Conservation (phyloP, 2,888 invertebrate species). For the Metopia argyrocephala region DNA sequence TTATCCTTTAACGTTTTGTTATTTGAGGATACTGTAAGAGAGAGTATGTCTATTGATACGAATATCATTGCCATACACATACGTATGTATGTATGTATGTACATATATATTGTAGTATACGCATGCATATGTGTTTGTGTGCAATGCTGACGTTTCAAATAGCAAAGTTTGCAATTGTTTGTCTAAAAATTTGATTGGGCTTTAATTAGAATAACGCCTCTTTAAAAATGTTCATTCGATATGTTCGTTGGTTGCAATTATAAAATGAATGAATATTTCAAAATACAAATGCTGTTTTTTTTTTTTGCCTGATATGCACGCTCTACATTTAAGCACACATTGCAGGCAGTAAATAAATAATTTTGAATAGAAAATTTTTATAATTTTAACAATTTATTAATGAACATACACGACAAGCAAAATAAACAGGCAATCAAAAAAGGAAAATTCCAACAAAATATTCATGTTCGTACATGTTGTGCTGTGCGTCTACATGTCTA, state of each 20-base stretch:
- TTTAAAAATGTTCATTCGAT: conserved; percentile 29
- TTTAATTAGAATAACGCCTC: conserved; percentile 61
- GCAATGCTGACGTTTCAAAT: conserved; percentile 57
- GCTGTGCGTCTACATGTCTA: background rate
- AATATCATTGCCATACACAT: background rate
- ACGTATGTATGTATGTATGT: background rate
- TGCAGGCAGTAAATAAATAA: too few species aligned
- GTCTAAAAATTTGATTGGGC: conserved; percentile 60
- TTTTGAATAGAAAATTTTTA: too few species aligned
- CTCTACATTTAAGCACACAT: too few species aligned
- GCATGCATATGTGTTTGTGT: conserved; percentile 5
- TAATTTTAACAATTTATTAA: too few species aligned
- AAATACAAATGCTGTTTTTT: too few species aligned
- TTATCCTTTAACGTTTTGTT: conserved; percentile 47
- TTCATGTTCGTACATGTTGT: too few species aligned
- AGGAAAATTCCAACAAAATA: too few species aligned
- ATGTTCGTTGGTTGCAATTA: background rate
- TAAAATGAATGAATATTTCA: background rate
- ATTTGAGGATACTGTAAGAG: background rate
- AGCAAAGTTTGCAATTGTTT: conserved; percentile 56
- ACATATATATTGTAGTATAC: background rate
- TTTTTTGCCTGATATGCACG: too few species aligned
- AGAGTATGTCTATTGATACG: background rate
- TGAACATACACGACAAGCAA: too few species aligned
- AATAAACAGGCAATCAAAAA: too few species aligned